Conservation (phyloP, 1,140 invertebrate species). For the Tetramorium simillimum region DNA sequence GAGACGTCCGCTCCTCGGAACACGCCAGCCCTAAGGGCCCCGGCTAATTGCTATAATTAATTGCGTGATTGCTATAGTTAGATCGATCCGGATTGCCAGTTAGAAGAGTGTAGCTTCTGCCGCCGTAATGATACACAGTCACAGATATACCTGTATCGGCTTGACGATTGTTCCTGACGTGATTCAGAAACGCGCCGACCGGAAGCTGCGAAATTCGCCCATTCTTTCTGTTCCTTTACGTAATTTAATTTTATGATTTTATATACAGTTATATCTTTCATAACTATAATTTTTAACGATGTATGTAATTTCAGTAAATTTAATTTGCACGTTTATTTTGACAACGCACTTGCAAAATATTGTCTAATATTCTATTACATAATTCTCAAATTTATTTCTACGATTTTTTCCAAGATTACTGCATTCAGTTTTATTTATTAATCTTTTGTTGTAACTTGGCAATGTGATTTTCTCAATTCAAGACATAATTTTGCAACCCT, state of each 20-base stretch:
- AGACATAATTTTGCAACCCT: slow-evolving; percentile 9
- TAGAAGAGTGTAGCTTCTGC: slow-evolving; percentile 66
- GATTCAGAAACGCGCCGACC: slow-evolving; percentile 58
- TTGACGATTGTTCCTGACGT: slow-evolving; percentile 55
- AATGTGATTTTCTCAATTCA: not conserved
- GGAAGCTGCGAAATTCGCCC: not conserved
- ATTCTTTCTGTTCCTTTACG: not conserved
- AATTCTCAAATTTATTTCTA: not conserved
- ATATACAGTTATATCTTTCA: not conserved
- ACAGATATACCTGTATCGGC: slow-evolving; percentile 48
- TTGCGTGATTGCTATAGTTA: slow-evolving; percentile 79
- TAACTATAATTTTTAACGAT: slow-evolving; percentile 6
- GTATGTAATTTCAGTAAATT: not conserved
- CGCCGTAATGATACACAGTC: slow-evolving; percentile 66
- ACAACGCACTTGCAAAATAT: not conserved
- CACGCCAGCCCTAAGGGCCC: slow-evolving; percentile 70
- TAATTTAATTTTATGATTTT: not conserved
- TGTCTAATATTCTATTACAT: not conserved
- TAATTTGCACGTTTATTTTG: not conserved
- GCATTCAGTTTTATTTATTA: not conserved
- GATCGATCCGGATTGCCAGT: slow-evolving; percentile 66
- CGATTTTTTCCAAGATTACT: not conserved
- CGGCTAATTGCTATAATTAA: slow-evolving; percentile 79
- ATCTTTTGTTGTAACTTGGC: not conserved
- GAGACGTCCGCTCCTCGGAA: slow-evolving; percentile 70